A percentile compares a stretch with the other conserved stretches of the same genome.
phyloP scores from a whole-genome alignment of 2,113 vertebrate species.

The Parus major region DNA sequence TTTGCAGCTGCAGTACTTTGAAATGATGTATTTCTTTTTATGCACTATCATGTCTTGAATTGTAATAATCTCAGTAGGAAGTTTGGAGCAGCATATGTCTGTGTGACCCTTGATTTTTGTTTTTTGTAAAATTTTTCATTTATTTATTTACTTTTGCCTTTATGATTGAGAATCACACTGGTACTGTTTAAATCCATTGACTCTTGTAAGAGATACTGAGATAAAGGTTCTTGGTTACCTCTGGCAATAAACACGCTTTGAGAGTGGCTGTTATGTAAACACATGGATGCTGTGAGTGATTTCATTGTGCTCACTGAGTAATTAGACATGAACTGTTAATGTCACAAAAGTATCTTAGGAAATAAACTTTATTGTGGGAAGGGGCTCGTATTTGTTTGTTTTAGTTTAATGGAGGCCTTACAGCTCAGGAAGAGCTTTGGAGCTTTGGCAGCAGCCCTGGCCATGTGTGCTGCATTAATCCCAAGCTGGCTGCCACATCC shows the following conservation, averaged over 20 bases:
- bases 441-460: background rate
- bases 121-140: background rate
- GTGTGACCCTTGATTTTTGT: background rate
- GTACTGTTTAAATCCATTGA: background rate
- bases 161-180: background rate
- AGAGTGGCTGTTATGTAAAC: background rate
- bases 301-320: background rate
- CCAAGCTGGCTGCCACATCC: slow-evolving; percentile 28
- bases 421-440: background rate
- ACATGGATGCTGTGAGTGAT: background rate
- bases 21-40: background rate
- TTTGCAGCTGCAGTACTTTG: background rate
- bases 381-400: background rate
- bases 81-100: background rate
- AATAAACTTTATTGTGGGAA: background rate
- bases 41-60: background rate
- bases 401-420: background rate
- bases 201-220: background rate
- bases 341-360: background rate
- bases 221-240: slow-evolving; percentile 35
- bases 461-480: background rate
- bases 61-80: background rate
- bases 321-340: background rate
- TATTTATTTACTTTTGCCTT: background rate
- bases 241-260: background rate